phyloP scores from a whole-genome alignment of 2,113 vertebrate genomes.

The Aspidoscelis tigris region DNA sequence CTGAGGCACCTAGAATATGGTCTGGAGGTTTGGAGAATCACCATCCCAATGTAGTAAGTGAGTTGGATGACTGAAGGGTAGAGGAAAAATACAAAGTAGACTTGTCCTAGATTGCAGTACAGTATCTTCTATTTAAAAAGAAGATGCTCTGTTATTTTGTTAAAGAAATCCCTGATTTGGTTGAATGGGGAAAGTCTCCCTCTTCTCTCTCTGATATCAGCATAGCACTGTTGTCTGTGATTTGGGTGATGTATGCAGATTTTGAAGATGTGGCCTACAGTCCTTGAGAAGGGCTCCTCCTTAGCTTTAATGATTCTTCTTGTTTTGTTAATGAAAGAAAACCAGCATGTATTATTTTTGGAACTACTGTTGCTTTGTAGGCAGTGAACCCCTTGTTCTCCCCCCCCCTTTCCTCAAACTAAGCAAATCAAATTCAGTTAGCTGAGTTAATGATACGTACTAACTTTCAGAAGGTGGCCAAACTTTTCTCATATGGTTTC shows the following conservation, averaged over 20 bases:
- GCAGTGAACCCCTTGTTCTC: not conserved
- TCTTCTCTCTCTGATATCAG: not conserved
- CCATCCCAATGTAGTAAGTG: too few relatives aligned
- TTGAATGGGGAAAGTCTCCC: not conserved
- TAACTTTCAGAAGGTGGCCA: conserved; percentile 31
- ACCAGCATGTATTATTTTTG: conserved; percentile 14
- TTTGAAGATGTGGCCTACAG: not conserved
- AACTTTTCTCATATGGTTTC: conserved; percentile 18
- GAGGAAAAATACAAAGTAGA: not conserved
- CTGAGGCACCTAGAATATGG: too few relatives aligned
- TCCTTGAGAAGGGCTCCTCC: not conserved
- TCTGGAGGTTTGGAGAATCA: too few relatives aligned
- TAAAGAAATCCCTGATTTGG: not conserved
- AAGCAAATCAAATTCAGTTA: conserved; percentile 27
- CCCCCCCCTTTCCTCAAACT: not conserved
- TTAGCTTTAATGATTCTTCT: conserved; percentile 1
- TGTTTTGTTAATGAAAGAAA: conserved; percentile 39
- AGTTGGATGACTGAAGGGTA: not conserved
- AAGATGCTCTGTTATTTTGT: not conserved
- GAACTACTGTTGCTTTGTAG: conserved; percentile 3
- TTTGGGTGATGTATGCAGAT: conserved; percentile 44
- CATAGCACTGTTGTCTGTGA: too few relatives aligned
- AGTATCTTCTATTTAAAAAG: not conserved
- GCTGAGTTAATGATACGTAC: conserved; percentile 2
- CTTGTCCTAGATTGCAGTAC: not conserved